Conservation (phyloP, 2,888 invertebrate species). For the Aphodius sticticus region DNA sequence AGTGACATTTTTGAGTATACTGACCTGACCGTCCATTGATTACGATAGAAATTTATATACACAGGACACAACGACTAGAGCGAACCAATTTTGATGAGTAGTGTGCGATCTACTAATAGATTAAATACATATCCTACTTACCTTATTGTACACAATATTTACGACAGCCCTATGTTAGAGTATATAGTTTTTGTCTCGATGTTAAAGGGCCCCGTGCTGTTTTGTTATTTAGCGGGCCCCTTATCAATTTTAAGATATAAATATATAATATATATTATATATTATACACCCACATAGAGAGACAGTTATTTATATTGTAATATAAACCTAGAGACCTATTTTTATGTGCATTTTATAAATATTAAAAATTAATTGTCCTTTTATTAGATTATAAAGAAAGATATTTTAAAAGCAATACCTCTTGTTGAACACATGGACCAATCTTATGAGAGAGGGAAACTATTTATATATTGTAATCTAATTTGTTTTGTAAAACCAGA, state of each 20-base stretch:
- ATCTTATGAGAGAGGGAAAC: background rate
- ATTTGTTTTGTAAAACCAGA: background rate
- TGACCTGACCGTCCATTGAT: background rate
- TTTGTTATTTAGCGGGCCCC: background rate
- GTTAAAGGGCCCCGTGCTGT: background rate
- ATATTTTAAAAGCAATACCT: background rate
- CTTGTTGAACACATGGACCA: background rate
- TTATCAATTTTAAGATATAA: background rate
- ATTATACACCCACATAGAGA: constrained; percentile 6
- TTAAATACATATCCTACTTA: background rate
- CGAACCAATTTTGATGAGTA: background rate
- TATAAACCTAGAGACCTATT: constrained; percentile 33
- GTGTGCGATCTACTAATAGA: background rate
- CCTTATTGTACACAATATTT: background rate
- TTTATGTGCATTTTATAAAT: constrained; percentile 35
- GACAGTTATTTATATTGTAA: constrained; percentile 34
- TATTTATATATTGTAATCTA: constrained; percentile 19
- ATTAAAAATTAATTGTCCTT: constrained; percentile 9
- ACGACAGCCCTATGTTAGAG: background rate
- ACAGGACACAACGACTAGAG: background rate
- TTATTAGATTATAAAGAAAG: background rate
- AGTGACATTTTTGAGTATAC: background rate
- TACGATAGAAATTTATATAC: background rate
- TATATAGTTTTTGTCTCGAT: background rate
- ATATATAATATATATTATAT: background rate